Base-by-base conservation (phyloP, 2,888 invertebrate species). In the Lasiommata megera region DNA sequence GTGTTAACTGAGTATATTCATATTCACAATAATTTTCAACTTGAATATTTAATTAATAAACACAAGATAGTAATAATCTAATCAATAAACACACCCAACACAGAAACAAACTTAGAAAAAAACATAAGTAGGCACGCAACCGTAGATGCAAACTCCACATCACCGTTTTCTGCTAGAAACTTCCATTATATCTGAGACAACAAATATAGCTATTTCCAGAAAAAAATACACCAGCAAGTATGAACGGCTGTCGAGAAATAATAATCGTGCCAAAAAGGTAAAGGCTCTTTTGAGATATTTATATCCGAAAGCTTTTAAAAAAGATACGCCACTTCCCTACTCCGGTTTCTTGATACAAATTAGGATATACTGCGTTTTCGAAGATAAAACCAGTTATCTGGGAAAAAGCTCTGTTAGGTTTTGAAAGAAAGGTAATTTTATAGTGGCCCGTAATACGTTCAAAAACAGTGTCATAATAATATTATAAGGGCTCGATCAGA, bases 281-380 rank as follows among this genome's bases (percentile, higher is more conserved):
- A 28, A 44, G 28, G 28, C 28, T 14, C 9, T 12, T 44, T 44
- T 46, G 16, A 31, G 29, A 31, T 31, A 8, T 31, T 46, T 31
- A 46, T 46, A 29, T 46, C 16, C 46, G 16, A 46, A 46, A 46
- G 46, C 46, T 46, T 31, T 46, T 46, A 31, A 46, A 28, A 46
- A 31, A 29, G 46, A 46, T 29, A 46, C 46, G 31, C 31, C 29
- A 31, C 46, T 31, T 46, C 9, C 34, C 34, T 41, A 46, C 44
- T 29, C 6, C 11, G 16, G 29, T 29, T 46, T 31, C 29, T 46
- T 29, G 16, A 29, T 31, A 31, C 31, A 46, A 31, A 46, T 46
- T 46, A 46, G 31, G 12, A 46, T 31, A 29, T 44, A 46, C 31
- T 46, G 31, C 11, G 46, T 16, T 46, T 31, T 16, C 46, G 14